These are phyloP conservation scores for Trinectes maculatus DNA, from an alignment of 2,113 vertebrate genomes.

Conservation along the genomic window DNA sequence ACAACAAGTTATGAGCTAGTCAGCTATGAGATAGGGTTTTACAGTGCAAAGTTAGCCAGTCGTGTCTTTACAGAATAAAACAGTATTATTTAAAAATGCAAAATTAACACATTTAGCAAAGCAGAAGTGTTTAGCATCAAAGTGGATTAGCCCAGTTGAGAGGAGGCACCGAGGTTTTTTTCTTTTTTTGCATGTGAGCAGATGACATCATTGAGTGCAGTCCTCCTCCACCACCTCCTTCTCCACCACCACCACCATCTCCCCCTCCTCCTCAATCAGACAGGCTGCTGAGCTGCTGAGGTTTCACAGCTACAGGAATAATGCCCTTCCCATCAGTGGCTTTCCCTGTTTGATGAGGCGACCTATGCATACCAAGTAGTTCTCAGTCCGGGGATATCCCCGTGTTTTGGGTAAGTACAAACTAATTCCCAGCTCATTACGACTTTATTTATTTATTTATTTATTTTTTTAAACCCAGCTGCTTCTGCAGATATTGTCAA, in stretches of 20 bases:
- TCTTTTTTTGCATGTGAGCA: slow-evolving; percentile 39
- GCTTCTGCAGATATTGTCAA: slow-evolving; percentile 55
- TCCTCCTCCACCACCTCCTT: slow-evolving; percentile 41
- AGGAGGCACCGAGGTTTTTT: too few relatives aligned
- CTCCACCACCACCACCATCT: slow-evolving; percentile 20
- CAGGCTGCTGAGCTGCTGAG: slow-evolving; percentile 60
- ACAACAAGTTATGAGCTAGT: too few relatives aligned
- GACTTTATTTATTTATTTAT: slow-evolving; percentile 23
- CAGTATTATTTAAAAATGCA: too few relatives aligned
- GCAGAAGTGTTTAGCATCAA: too few relatives aligned
- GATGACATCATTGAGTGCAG: slow-evolving; percentile 73
- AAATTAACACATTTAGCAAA: too few relatives aligned
- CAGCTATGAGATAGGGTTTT: too few relatives aligned
- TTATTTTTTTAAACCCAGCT: background rate
- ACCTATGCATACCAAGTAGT: slow-evolving; percentile 77
- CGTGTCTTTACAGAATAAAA: too few relatives aligned
- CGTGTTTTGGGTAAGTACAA: slow-evolving; percentile 77
- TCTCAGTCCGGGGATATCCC: slow-evolving; percentile 72
- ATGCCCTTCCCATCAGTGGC: slow-evolving; percentile 60
- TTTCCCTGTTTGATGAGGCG: slow-evolving; percentile 58
- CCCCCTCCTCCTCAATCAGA: slow-evolving; percentile 35
- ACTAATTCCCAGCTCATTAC: slow-evolving; percentile 13
- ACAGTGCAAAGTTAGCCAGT: too few relatives aligned
- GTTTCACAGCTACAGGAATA: slow-evolving; percentile 49
- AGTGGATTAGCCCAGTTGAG: too few relatives aligned